A percentile compares a stretch with the other conserved stretches of the same genome.
phyloP scores from a whole-genome alignment of 2,888 invertebrate species.

The Protonemura montana region DNA sequence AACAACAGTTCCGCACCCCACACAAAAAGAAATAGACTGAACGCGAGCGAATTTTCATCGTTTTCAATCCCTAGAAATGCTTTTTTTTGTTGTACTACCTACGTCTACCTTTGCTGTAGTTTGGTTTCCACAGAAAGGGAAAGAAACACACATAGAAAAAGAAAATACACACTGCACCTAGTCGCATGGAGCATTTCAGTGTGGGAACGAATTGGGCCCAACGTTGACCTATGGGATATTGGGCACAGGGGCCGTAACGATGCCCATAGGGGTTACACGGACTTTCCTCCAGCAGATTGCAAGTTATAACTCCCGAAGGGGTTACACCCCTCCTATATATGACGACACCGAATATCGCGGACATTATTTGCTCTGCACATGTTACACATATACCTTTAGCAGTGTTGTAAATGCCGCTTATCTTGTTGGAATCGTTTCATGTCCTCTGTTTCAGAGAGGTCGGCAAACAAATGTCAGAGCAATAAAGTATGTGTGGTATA shows the following conservation, averaged over 20 bases:
- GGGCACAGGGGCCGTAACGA: constrained; percentile 23
- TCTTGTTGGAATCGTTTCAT: constrained; percentile 27
- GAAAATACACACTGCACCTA: neutral
- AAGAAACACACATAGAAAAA: constrained; percentile 1
- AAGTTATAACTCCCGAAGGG: constrained; percentile 44
- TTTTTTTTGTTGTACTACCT: neutral
- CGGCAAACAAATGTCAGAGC: neutral
- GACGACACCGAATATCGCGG: constrained; percentile 38
- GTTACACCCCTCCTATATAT: constrained; percentile 34
- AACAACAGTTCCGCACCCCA: neutral
- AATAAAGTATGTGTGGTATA: neutral
- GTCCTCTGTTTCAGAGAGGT: neutral
- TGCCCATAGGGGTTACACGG: constrained; percentile 34
- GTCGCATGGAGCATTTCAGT: neutral
- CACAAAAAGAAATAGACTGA: too few relatives aligned
- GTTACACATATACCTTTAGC: neutral
- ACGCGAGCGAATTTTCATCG: neutral
- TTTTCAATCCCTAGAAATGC: neutral
- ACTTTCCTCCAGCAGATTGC: constrained; percentile 42
- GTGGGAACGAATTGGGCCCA: neutral
- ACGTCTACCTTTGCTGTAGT: neutral
- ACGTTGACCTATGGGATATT: constrained; percentile 23
- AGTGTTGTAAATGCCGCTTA: constrained; percentile 30
- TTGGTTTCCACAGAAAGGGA: neutral
- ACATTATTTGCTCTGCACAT: constrained; percentile 33